These are phyloP conservation scores for Phymanthus crucifer DNA, from an alignment of 92 coral and sea anemone species.

Conservation along the genomic window DNA sequence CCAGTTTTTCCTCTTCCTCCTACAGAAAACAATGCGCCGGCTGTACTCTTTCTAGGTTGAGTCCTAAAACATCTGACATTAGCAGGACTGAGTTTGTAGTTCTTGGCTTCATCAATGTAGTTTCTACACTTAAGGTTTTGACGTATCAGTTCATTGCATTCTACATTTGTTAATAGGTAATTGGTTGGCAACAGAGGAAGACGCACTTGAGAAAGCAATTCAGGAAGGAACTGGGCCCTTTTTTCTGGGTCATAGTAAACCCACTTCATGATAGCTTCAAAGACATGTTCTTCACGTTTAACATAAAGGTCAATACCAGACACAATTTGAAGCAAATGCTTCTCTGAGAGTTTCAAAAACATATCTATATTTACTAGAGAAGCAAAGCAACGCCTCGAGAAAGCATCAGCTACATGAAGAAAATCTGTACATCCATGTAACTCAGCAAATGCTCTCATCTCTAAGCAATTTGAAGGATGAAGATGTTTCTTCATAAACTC, in stretches of 20 bases:
- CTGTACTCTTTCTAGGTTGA: constrained; percentile 86
- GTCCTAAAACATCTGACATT: constrained; percentile 64
- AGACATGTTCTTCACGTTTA: constrained; percentile 82
- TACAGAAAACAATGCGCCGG: constrained; percentile 84
- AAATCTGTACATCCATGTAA: constrained; percentile 85
- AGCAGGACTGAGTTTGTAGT: constrained; percentile 76
- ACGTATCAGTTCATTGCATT: constrained; percentile 58
- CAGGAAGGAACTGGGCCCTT: constrained; percentile 63
- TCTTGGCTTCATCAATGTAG: constrained; percentile 95
- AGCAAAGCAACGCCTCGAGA: constrained; percentile 69
- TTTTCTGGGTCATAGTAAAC: constrained; percentile 58
- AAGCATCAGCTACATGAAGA: constrained; percentile 77
- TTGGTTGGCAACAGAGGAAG: constrained; percentile 76
- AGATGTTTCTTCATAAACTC: constrained; percentile 90
- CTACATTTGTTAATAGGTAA: constrained; percentile 69
- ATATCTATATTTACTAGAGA: constrained; percentile 70
- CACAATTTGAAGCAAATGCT: constrained; percentile 69
- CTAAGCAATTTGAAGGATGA: constrained; percentile 88
- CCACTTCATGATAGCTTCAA: constrained; percentile 90
- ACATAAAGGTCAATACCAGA: constrained; percentile 78
- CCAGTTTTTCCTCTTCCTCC: constrained; percentile 99
- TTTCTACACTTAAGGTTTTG: constrained; percentile 72
- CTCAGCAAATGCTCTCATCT: constrained; percentile 93
- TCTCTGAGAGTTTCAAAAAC: constrained; percentile 76
- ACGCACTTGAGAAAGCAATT: constrained; percentile 72